Base-by-base conservation (phyloP, 2,888 invertebrate genomes). In the Drosophila paramelanica region DNA sequence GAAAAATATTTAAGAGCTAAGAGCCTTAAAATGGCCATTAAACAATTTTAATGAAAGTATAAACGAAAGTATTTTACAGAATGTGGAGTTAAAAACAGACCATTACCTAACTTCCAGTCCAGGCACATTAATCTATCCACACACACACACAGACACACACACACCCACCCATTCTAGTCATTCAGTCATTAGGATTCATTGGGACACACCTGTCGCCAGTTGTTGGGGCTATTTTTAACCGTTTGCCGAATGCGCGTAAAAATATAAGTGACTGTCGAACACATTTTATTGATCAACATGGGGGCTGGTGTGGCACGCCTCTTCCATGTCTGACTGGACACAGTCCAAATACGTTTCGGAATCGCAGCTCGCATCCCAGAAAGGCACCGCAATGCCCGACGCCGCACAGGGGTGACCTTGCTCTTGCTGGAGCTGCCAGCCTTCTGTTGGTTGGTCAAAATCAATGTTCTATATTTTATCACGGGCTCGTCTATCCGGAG, bases 391-490 rank as follows among this genome's bases (percentile, higher is more conserved):
- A 27, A 11, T 43, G 7, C 38, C 7, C 10, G 36, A 31, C 27
- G 1, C 13, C 14, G 5, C n/a, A n/a, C 49, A 62, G 62, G 39
- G 64, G 56, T 76, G 52, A 64, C 75, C 31, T 43, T 62, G 69
- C 47, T 53, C 71, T 52, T 52, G 61, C 27, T 45, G 59, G 17
- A 36, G 59, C 60, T 36, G 59, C 3, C 27, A 59, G 60, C 14
- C 10, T 46, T 25, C 13, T 52, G 59, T 23, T 51, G 33, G 31
- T 27, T 79, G 77, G 39, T 73, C 80, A 78, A 83, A 88, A 80
- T 86, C 89, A 77, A 86, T 88, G 87, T 83, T 74, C 73, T 77
- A 85, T 82, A 86, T 85, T 79, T 83, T 77, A 79, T 73, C 72
- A 84, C 69, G 69, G 64, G 57, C 64, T 45, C 31, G 58, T 49